Conservation (phyloP, 1,140 invertebrate genomes). For the Euwallacea similis region DNA sequence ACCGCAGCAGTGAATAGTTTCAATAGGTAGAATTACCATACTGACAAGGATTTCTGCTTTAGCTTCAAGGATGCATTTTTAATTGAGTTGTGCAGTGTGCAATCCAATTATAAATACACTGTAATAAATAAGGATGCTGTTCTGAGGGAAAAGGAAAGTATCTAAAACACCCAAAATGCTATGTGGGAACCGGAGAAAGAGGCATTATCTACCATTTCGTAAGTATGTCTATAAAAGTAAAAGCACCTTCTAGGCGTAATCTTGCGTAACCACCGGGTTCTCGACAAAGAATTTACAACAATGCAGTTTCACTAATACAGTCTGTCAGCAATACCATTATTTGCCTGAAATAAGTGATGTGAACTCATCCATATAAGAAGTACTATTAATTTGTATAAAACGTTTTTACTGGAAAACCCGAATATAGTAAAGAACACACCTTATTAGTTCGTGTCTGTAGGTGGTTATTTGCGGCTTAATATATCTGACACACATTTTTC, state of each 20-base stretch:
- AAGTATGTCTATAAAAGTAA: neutral
- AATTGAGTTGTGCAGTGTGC: neutral
- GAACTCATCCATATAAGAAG: too few species aligned
- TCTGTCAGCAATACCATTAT: too few species aligned
- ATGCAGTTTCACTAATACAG: too few species aligned
- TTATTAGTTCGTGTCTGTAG: slow-evolving; percentile 11
- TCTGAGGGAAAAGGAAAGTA: too few species aligned
- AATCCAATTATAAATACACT: neutral
- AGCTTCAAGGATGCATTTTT: slow-evolving; percentile 17
- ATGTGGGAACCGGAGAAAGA: neutral
- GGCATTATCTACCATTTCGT: neutral
- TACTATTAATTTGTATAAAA: too few species aligned
- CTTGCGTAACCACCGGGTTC: neutral
- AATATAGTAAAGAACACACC: slow-evolving; percentile 1
- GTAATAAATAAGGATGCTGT: too few species aligned
- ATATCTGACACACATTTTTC: slow-evolving; percentile 21
- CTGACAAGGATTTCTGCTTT: slow-evolving; percentile 19
- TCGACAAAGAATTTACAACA: neutral
- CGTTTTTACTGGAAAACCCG: neutral
- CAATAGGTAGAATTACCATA: slow-evolving; percentile 16
- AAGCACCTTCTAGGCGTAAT: neutral
- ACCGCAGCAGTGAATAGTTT: slow-evolving; percentile 5
- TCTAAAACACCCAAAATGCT: too few species aligned
- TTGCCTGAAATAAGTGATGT: too few species aligned
- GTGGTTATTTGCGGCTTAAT: slow-evolving; percentile 12